Evolutionary conservation across 1,140 invertebrate species (phyloP).

Genomic region (Yoshiicerus persimilis): DNA sequence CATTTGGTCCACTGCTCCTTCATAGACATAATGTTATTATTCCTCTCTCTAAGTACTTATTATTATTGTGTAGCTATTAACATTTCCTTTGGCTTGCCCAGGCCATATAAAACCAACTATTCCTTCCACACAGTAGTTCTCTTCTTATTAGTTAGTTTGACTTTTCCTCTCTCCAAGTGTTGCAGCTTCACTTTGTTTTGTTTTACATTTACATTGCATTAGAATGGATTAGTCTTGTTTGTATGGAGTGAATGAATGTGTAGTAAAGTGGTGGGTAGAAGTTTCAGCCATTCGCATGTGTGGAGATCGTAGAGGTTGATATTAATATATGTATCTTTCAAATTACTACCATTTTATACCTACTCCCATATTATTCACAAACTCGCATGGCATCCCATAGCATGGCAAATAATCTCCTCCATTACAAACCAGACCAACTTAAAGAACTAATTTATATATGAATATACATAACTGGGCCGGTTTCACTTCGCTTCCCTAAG

Average conservation of each 20-base stretch:
- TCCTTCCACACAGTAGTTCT: not conserved
- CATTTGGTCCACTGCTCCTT: not conserved
- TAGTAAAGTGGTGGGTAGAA: not conserved
- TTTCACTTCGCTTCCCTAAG: not conserved
- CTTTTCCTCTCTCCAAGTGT: not conserved
- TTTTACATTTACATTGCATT: not conserved
- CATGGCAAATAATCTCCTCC: too few species aligned
- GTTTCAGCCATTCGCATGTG: not conserved
- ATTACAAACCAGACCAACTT: not conserved
- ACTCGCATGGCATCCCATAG: too few species aligned
- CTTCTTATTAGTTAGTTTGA: not conserved
- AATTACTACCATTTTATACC: not conserved
- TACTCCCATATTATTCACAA: not conserved
- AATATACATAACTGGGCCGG: not conserved
- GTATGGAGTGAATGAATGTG: not conserved
- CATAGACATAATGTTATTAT: conserved; percentile 8
- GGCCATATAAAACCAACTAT: too few species aligned
- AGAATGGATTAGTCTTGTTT: not conserved
- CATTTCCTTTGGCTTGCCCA: not conserved
- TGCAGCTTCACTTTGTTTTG: not conserved
- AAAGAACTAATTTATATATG: not conserved
- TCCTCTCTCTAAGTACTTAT: not conserved
- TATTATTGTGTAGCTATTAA: conserved; percentile 26
- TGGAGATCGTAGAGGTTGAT: not conserved
- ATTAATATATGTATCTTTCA: not conserved